A percentile compares a stretch with the other conserved stretches of the same genome.
Conservation (phyloP, 2,113 vertebrate species). For the Nothobranchius kuhntae region DNA sequence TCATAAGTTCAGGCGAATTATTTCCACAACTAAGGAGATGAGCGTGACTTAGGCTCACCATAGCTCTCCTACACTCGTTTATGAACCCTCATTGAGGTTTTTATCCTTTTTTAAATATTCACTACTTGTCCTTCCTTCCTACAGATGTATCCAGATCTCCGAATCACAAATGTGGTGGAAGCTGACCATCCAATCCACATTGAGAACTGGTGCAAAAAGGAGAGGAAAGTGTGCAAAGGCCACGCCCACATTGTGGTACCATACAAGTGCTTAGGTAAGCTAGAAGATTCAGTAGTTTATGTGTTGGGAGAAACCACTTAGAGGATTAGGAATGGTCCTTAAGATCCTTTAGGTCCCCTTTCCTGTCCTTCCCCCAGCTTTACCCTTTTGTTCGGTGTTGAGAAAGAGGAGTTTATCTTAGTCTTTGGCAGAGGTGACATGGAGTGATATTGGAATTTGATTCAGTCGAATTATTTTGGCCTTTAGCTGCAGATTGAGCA, state of each 20-base stretch:
- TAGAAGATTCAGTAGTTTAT: neutral
- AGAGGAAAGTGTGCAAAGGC: conserved; percentile 92
- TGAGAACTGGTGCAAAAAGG: conserved; percentile 93
- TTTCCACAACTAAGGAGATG: no score
- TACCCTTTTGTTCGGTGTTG: neutral
- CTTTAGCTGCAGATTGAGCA: conserved; percentile 64
- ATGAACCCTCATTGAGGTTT: no score
- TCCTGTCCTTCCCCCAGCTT: neutral
- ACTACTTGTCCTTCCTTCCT: neutral
- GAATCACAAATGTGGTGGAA: conserved; percentile 95
- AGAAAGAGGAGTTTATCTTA: conserved; percentile 22
- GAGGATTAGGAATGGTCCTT: neutral
- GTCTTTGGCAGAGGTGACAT: conserved; percentile 49
- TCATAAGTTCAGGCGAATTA: no score
- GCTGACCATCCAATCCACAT: conserved; percentile 90
- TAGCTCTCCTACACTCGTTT: no score
- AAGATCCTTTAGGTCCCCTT: conserved; percentile 4
- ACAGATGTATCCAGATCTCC: conserved; percentile 96
- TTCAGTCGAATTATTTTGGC: conserved; percentile 64
- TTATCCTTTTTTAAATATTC: no score
- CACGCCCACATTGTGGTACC: conserved; percentile 89
- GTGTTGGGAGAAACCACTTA: conserved; percentile 15
- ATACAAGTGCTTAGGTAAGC: conserved; percentile 95
- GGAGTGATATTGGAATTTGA: conserved; percentile 49
- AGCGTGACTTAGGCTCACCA: no score